Evolutionary conservation across 2,113 vertebrate genomes (phyloP), one percentile per base, ranked within the genome.

Genomic region (Hoplias malabaricus): DNA sequence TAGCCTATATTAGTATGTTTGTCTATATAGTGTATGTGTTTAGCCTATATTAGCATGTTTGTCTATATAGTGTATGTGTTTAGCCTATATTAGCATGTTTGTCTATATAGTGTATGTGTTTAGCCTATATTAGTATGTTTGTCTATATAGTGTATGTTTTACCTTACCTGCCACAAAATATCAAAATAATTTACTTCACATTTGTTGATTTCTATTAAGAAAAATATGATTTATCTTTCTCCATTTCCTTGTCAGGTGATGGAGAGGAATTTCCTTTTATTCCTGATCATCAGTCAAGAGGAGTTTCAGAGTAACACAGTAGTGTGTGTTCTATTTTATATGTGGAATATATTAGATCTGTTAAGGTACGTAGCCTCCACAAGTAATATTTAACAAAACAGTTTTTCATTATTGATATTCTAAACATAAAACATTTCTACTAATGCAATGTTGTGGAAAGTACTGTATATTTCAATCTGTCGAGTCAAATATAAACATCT

Each of bases 291-390:
- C 82, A 93, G 92, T 84, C 91, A 95, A 85, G 96, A 98, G 84
- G 95, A 97, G 85, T 79, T 98, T 78, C 96, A 96, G 89, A 95
- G 92, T 56, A 95, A 95, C 89, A 92, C 92, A 0, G 68, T 96
- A 0, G 95, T 98, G 67, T 98, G 94, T 71, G 79, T 93, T 71
- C 92, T 94, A 87, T 95, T 99, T 90, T 93, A 95, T 88, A 88
- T 97, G 75, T 99, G 96, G 97, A 97, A 95, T 84, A 87, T 94
- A 27, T 75, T 94, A 85, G 95, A 96, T 81, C 89, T 96, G n/a
- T 78, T 96, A 80, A 92, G 95, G 96, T 98, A 91, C 91, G 90
- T 57, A 0, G 79, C 23, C 59, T 61, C 4, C 10, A 66, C 21
- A n/a, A 61, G 5, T 14, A 43, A n/a, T 59, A 12, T 6, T 10